Evolutionary conservation across 2,888 invertebrate genomes (phyloP).

Genomic region (Clivina fossor): DNA sequence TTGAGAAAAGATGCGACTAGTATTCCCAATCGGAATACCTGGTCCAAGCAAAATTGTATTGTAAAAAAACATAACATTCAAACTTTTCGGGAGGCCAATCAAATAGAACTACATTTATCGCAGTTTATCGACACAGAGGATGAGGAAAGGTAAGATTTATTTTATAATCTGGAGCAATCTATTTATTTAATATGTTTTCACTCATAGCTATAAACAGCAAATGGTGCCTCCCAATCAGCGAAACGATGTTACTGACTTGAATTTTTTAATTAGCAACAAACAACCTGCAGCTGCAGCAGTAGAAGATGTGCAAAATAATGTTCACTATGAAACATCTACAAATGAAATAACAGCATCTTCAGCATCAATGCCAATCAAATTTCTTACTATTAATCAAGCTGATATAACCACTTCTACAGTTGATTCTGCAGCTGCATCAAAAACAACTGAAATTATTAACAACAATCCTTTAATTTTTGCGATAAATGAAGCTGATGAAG

Average conservation of each 20-base stretch:
- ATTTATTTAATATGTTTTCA: neutral
- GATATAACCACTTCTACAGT: neutral
- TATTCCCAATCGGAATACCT: neutral
- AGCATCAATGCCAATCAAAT: neutral
- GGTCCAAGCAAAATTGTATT: slow-evolving; percentile 6
- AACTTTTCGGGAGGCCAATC: slow-evolving; percentile 2
- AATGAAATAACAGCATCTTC: neutral
- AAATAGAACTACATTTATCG: neutral
- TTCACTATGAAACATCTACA: neutral
- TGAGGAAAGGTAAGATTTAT: slow-evolving; percentile 8
- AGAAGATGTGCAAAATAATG: neutral
- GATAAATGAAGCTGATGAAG: too few relatives aligned
- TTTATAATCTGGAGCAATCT: slow-evolving; percentile 2
- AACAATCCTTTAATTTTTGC: slow-evolving; percentile 9
- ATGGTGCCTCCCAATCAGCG: neutral
- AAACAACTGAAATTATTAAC: too few relatives aligned
- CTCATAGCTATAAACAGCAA: neutral
- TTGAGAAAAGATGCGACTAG: neutral
- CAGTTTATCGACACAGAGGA: slow-evolving; percentile 5
- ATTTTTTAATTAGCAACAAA: neutral
- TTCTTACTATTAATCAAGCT: neutral
- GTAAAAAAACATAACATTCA: neutral
- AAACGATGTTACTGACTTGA: slow-evolving; percentile 2
- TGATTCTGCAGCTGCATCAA: neutral
- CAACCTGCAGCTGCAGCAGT: slow-evolving; percentile 4